Base-by-base conservation (phyloP, 2,113 vertebrate species). In the Psephotus haematonotus region DNA sequence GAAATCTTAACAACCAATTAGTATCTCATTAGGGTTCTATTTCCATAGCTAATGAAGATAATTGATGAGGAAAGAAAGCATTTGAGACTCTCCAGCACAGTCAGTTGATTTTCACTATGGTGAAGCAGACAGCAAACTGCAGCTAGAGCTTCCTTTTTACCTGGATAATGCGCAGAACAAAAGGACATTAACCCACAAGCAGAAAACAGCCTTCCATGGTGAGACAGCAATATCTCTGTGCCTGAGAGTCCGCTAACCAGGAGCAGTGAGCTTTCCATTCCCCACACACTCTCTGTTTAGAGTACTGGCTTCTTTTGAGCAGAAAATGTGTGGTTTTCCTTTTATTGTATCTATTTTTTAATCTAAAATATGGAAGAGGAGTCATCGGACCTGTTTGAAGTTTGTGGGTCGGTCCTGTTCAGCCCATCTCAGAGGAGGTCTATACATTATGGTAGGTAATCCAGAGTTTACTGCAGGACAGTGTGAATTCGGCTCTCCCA, bases 1-100 rank as follows among this genome's bases (percentile, higher is more conserved):
- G 57, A 90, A 93, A 95, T 95, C 94, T 96, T 83, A 74, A 93
- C 72, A 82, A 74, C 46, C 80, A 92, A 94, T 95, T 95, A 92
- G 83, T 67, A 74, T 90, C 90, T 93, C 81, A 71, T 96, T 85
- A 92, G 22, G 22, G 6, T 88, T 92, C 81, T 91, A 72, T 93
- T 94, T 96, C 86, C 69, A 60, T 76, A 90, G 86, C 64, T 90
- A 95, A 92, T 93, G 27, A 86, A 70, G 83, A 63, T 92, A 75
- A 86, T 95, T 90, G 63, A 85, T 91, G 46, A 89, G 63, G 68
- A 87, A 92, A 64, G 41, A 50, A 90, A 96, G 69, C 63, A 70
- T 68, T 80, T 59, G 83, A 77, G 55, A 62, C 29, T 82, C 60
- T 20, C 13, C 41, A 31, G 82, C 33, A 29, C 33, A 92, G 50